Evolutionary conservation across 2,888 invertebrate genomes (phyloP).

Genomic region (Thera obeliscata): DNA sequence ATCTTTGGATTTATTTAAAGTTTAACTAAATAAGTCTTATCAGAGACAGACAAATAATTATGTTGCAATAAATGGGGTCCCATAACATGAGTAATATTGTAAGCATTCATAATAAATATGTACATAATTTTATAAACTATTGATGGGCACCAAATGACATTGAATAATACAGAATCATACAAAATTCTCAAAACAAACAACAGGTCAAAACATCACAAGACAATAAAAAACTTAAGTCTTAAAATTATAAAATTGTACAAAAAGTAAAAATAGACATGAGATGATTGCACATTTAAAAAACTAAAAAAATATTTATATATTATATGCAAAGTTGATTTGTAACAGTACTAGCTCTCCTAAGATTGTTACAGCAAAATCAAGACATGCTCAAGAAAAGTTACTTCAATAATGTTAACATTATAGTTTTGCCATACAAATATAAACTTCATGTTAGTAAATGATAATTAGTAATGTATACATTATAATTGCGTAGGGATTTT

Average conservation of each 20-base stretch:
- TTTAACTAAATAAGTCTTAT: conserved; percentile 43
- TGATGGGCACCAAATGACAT: conserved; percentile 53
- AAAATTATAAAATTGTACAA: conserved; percentile 66
- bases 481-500: conserved; percentile 50
- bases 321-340: conserved; percentile 59
- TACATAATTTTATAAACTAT: conserved; percentile 34
- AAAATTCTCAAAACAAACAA: conserved; percentile 48
- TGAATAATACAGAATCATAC: conserved; percentile 43
- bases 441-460: conserved; percentile 68
- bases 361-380: conserved; percentile 46
- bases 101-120: conserved; percentile 33
- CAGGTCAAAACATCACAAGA: conserved; percentile 61
- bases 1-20: conserved; percentile 45
- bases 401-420: conserved; percentile 11
- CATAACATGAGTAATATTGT: conserved; percentile 21
- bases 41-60: conserved; percentile 20
- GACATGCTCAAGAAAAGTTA: conserved; percentile 36
- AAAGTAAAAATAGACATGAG: conserved; percentile 63
- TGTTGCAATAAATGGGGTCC: conserved; percentile 21
- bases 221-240: conserved; percentile 61
- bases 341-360: conserved; percentile 62
- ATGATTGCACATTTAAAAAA: conserved; percentile 69
- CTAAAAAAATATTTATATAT: conserved; percentile 58
- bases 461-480: conserved; percentile 44
- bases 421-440: conserved; percentile 55